Evolutionary conservation across 1,140 invertebrate genomes (phyloP), one percentile per base, ranked within the genome.

Genomic region (Pachyrhynchus sulphureomaculatus): DNA sequence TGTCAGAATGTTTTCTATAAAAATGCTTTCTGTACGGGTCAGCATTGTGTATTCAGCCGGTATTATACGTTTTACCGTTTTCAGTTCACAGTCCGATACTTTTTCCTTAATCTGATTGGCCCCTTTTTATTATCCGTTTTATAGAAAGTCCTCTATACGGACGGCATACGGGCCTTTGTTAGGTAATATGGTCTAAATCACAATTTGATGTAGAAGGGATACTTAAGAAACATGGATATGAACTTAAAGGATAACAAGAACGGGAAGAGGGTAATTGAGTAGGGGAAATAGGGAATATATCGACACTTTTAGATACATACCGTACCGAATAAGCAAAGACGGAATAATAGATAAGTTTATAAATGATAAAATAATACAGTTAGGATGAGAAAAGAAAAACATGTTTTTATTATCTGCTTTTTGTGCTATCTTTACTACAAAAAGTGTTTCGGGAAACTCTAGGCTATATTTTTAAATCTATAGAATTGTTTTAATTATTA

Each of bases 11-110:
- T 59, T 59, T 59, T 52, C 56, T 59, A 51, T 59, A 59, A 59
- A 49, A 54, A 47, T 48, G 48, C 41, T 62, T 51, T 62, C 59
- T 20, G 34, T 42, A 54, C 44, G 49, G 58, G 58, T 61, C 58
- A 61, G 58, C 58, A 61, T 61, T 61, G 58, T 61, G 58, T 61
- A 61, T 61, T 61, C 58, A 61, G 58, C 49, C 37, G 58, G 58
- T 61, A 61, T 52, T 58, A 48, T 53, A 52, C 41, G 58, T 53
- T 53, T 45, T 61, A 44, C 48, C 47, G 41, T 44, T 45, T 61
- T 53, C 48, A 52, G 58, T 53, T 61, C 49, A 45, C 49, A 52
- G 47, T 53, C 58, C 49, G 37, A 23, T 53, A 61, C 49, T 53
- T 61, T 53, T 61, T 34, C 58, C 49, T 61, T 61, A 61, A 61